Evolutionary conservation across 2,113 vertebrate genomes (phyloP).

Genomic region (Sceloporus tristichus): DNA sequence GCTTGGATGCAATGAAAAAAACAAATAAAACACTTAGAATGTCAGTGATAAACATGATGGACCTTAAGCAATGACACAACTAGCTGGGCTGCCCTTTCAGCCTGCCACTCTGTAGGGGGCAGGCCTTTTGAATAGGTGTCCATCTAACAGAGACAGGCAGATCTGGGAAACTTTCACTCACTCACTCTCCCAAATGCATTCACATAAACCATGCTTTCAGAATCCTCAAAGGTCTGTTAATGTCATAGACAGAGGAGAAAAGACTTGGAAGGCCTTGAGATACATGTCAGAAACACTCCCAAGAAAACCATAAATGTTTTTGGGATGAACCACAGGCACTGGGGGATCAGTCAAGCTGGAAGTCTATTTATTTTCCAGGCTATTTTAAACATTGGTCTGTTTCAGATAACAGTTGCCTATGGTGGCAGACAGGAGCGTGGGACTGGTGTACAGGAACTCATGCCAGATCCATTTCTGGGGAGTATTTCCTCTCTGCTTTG

Average conservation of each 20-base stretch:
- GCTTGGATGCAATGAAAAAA: slow-evolving; percentile 71
- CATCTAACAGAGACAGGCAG: slow-evolving; percentile 23
- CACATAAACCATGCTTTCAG: slow-evolving; percentile 61
- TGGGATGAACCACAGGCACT: slow-evolving; percentile 78
- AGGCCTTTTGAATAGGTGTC: slow-evolving; percentile 42
- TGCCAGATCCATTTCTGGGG: slow-evolving; percentile 81
- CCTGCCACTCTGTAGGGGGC: slow-evolving; percentile 62
- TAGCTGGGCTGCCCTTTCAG: slow-evolving; percentile 50
- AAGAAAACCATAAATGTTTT: slow-evolving; percentile 78
- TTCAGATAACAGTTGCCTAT: slow-evolving; percentile 80
- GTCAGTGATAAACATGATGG: slow-evolving; percentile 67
- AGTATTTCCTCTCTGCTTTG: slow-evolving; percentile 79
- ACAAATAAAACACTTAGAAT: slow-evolving; percentile 67
- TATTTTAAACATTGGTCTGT: slow-evolving; percentile 81
- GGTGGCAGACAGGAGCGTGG: slow-evolving; percentile 81
- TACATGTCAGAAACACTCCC: slow-evolving; percentile 77
- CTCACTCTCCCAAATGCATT: slow-evolving; percentile 59
- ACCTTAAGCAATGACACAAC: slow-evolving; percentile 61
- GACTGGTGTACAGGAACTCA: slow-evolving; percentile 76
- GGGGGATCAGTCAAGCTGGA: slow-evolving; percentile 73
- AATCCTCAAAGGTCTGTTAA: slow-evolving; percentile 74
- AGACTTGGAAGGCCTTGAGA: slow-evolving; percentile 74
- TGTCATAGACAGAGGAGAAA: slow-evolving; percentile 70
- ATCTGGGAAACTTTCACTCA: slow-evolving; percentile 32
- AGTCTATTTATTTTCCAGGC: slow-evolving; percentile 79